These are phyloP conservation scores for Silvanus unidentatus DNA, from an alignment of 2,888 invertebrate species.

Conservation along the genomic window DNA sequence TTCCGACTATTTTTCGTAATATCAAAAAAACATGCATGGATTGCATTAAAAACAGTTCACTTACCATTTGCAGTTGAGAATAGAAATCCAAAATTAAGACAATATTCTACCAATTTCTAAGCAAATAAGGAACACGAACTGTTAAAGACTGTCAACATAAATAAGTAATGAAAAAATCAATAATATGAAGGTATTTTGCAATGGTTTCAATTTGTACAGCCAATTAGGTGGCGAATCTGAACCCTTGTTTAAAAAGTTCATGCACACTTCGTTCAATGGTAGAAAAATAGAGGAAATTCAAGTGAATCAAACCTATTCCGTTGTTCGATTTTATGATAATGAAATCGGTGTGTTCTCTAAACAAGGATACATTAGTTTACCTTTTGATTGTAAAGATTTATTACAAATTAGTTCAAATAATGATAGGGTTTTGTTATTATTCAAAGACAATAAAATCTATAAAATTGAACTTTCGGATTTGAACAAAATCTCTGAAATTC, in stretches of 20 bases:
- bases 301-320: too few species aligned
- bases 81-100: too few species aligned
- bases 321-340: neutral
- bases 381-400: neutral
- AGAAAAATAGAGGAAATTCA: too few species aligned
- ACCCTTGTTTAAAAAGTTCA: constrained; percentile 28
- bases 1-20: too few species aligned
- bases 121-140: too few species aligned
- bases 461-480: constrained; percentile 25
- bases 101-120: too few species aligned
- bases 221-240: constrained; percentile 26
- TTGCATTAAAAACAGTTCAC: neutral
- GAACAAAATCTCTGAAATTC: constrained; percentile 17
- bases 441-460: constrained; percentile 26
- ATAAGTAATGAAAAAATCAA: constrained; percentile 30
- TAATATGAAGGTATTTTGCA: constrained; percentile 42
- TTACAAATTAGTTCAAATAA: constrained; percentile 28
- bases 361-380: neutral
- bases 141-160: constrained; percentile 10
- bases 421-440: constrained; percentile 31
- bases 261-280: neutral
- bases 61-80: constrained; percentile 4
- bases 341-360: constrained; percentile 3
- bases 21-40: too few species aligned
- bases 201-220: constrained; percentile 44